A percentile compares a stretch with the other conserved stretches of the same genome.
phyloP scores from a whole-genome alignment of 2,797 vertebrate species.

The Linurgus olivaceus region DNA sequence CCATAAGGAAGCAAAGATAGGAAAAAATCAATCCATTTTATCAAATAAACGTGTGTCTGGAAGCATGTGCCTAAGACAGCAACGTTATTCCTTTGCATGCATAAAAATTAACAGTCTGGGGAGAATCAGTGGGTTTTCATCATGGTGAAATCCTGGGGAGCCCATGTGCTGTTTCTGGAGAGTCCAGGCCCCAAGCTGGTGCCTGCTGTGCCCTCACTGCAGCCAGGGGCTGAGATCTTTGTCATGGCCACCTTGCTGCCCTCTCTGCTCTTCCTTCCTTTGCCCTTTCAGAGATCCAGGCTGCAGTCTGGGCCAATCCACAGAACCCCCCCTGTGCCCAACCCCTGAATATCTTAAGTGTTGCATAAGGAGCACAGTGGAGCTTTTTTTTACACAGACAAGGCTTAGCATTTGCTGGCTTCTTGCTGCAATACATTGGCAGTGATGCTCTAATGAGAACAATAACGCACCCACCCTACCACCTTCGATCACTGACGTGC shows the following conservation, averaged over 20 bases:
- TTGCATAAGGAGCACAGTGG: background rate
- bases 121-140: background rate
- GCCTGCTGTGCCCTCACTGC: background rate
- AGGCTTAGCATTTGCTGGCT: background rate
- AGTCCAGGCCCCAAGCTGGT: background rate
- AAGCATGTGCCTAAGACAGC: background rate
- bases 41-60: background rate
- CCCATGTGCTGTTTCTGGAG: background rate
- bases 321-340: background rate
- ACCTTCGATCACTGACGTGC: background rate
- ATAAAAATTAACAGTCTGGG: background rate
- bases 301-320: background rate
- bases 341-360: background rate
- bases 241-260: accelerated
- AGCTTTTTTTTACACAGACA: background rate
- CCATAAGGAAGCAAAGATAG: background rate
- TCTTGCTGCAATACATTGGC: constrained; percentile 12
- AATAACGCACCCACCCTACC: background rate
- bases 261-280: background rate
- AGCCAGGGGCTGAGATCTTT: background rate
- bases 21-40: background rate
- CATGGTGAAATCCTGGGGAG: background rate
- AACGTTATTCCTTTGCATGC: background rate
- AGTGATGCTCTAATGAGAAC: constrained; percentile 31
- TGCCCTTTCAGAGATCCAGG: background rate